A percentile compares a stretch with the other conserved stretches of the same genome.
Evolutionary conservation across 2,888 invertebrate species (phyloP).

Genomic region (Deilephila porcellus): DNA sequence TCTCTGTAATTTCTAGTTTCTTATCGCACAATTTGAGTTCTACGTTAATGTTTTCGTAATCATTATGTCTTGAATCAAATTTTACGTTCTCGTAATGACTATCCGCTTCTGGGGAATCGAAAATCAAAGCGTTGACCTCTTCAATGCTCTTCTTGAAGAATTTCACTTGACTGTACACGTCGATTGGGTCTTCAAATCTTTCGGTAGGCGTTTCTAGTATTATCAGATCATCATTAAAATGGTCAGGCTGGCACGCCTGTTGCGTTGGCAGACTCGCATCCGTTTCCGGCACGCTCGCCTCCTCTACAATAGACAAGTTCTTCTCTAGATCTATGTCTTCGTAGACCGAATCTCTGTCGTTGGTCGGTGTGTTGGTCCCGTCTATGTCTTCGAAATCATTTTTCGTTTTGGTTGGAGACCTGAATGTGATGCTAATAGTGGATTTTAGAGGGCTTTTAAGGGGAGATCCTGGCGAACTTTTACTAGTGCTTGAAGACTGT

Average conservation of each 20-base stretch:
- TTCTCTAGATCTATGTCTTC: slow-evolving; percentile 84
- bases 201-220: slow-evolving; percentile 86
- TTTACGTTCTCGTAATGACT: slow-evolving; percentile 70
- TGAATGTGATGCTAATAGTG: slow-evolving; percentile 89
- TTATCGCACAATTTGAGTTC: slow-evolving; percentile 70
- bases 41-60: slow-evolving; percentile 73
- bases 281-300: slow-evolving; percentile 81
- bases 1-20: slow-evolving; percentile 54
- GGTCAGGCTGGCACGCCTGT: slow-evolving; percentile 83
- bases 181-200: slow-evolving; percentile 61
- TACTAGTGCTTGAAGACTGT: slow-evolving; percentile 75
- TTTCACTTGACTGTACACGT: slow-evolving; percentile 91
- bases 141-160: slow-evolving; percentile 89
- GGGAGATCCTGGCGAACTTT: slow-evolving; percentile 74
- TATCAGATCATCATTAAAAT: slow-evolving; percentile 68
- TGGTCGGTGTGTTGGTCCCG: slow-evolving; percentile 49
- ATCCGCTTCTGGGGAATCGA: slow-evolving; percentile 62
- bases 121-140: slow-evolving; percentile 87
- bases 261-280: slow-evolving; percentile 84
- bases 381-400: slow-evolving; percentile 66
- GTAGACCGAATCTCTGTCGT: slow-evolving; percentile 82
- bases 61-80: slow-evolving; percentile 57
- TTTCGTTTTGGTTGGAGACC: slow-evolving; percentile 85
- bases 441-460: slow-evolving; percentile 86
- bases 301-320: slow-evolving; percentile 81